Evolutionary conservation across 2,797 vertebrate species (phyloP), one percentile per base, ranked within the genome.

Genomic region (Parauchenoglanis ngamensis): DNA sequence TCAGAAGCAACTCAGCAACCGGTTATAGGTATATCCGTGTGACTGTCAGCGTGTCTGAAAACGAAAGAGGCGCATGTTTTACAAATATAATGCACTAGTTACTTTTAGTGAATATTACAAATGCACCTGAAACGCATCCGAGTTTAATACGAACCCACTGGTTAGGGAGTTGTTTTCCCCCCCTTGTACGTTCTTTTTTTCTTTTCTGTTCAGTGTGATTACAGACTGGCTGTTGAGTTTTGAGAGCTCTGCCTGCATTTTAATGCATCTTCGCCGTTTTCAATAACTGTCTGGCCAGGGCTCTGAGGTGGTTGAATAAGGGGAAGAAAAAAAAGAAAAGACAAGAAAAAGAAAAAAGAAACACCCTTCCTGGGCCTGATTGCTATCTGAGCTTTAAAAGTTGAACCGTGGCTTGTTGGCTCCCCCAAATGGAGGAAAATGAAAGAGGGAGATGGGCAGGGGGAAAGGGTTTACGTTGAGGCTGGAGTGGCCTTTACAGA

Each of bases 181-280:
- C 40, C 85, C 57, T 44, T 78, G 44, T 78, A 67, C 65, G 28
- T 87, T 85, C 79, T 59, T 57, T 78, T 25, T 68, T 46, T 25
- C 40, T 49, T 61, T 83, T 15, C 40, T 85, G 40, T 80, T 84
- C 76, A 87, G 79, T 40, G 70, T 88, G 89, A 85, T 57, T 61
- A 35, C 78, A 44, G 87, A 77, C 82, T 84, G 84, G 81, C 88
- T 86, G 90, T 54, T 75, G 89, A 89, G 80, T 90, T 89, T 78
- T 88, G 89, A 90, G 84, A 86, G 88, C 89, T 84, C 85, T 82
- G 76, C 84, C 89, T 90, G 92, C 90, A 92, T 92, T 86, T 90
- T 92, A 92, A 92, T 91, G 35, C 35, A 40, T 40, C 35, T 87
- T 85, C 68, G 28, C 75, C 76, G 86, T 90, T 91, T 90, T 92